Conservation (phyloP, 2,113 vertebrate genomes). For the Cervus canadensis region DNA sequence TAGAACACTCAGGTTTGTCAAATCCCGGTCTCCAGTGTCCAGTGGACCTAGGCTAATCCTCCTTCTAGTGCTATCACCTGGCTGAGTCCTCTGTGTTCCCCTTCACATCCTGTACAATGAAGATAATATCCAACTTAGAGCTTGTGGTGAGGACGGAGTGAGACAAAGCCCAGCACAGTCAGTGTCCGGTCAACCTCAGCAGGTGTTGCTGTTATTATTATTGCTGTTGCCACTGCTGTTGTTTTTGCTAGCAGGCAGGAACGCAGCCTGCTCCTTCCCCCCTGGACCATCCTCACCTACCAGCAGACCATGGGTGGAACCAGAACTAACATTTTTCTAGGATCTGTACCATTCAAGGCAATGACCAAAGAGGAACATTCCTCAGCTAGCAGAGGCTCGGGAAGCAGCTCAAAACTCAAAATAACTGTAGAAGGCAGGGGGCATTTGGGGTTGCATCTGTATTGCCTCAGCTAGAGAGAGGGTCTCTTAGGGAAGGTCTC, state of each 20-base stretch:
- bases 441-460: neutral
- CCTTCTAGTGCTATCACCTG: neutral
- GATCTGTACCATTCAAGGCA: neutral
- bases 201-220: too few species aligned
- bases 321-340: neutral
- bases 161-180: neutral
- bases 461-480: neutral
- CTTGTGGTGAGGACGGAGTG: neutral
- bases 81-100: neutral
- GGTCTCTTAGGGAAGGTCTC: neutral
- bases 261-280: neutral
- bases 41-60: neutral
- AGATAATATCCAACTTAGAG: too few species aligned
- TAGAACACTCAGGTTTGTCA: neutral
- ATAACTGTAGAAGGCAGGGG: neutral
- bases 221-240: accelerated
- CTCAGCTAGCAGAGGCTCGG: neutral
- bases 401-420: neutral
- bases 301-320: neutral
- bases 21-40: neutral
- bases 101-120: neutral
- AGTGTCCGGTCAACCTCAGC: neutral
- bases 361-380: neutral
- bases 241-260: neutral
- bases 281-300: neutral